These are phyloP conservation scores for Diaprepes abbreviatus DNA, from an alignment of 2,888 invertebrate species.

Conservation along the genomic window DNA sequence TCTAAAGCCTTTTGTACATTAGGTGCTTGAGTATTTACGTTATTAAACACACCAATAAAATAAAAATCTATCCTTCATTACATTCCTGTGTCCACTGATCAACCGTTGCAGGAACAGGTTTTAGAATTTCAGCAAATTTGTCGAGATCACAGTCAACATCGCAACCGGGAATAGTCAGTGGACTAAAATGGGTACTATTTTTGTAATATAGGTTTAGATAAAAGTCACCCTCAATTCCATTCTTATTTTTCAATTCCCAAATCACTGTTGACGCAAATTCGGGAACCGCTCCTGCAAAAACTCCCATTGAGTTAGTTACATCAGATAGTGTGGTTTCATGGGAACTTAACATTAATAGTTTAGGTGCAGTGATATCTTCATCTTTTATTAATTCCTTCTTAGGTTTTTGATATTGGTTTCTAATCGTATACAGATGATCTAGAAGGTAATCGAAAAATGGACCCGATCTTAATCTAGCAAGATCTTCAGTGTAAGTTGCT, in stretches of 20 bases:
- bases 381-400: not conserved
- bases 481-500: slow-evolving; percentile 68
- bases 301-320: slow-evolving; percentile 75
- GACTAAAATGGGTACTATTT: slow-evolving; percentile 43
- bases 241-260: slow-evolving; percentile 71
- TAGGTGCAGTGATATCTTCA: slow-evolving; percentile 14
- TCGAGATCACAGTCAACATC: slow-evolving; percentile 33
- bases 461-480: slow-evolving; percentile 70
- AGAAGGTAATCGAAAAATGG: slow-evolving; percentile 50
- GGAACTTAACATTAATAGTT: slow-evolving; percentile 68
- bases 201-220: slow-evolving; percentile 45
- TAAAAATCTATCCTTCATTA: not conserved
- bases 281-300: slow-evolving; percentile 77
- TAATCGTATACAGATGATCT: slow-evolving; percentile 39
- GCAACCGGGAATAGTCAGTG: slow-evolving; percentile 36
- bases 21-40: too few species aligned
- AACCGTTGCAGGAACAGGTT: too few species aligned
- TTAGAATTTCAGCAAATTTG: too few species aligned
- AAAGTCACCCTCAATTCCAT: not conserved
- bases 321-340: slow-evolving; percentile 84
- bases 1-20: too few species aligned
- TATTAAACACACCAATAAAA: too few species aligned
- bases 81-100: not conserved
- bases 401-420: not conserved
- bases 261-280: slow-evolving; percentile 76